These are phyloP conservation scores for Bucco capensis DNA, from an alignment of 2,113 vertebrate species.

Conservation along the genomic window DNA sequence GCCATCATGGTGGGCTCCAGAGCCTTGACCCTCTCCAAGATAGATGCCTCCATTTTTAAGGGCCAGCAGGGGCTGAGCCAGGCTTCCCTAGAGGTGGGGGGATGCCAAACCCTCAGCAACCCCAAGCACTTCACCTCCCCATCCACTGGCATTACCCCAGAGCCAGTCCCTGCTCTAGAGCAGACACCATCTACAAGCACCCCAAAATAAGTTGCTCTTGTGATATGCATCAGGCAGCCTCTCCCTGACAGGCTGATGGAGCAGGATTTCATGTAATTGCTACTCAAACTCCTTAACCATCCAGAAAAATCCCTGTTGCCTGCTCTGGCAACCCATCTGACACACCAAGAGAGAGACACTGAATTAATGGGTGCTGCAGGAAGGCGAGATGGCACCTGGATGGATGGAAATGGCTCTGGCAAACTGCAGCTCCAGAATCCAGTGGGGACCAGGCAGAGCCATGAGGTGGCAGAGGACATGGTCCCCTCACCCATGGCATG, in stretches of 20 bases:
- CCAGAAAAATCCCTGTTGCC: not conserved
- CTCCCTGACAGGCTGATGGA: not conserved
- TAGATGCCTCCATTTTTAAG: not conserved
- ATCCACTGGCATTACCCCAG: accelerated
- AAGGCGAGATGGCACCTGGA: not conserved
- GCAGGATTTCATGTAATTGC: not conserved
- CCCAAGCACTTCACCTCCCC: not conserved
- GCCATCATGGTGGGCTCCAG: not conserved
- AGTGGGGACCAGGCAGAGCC: not conserved
- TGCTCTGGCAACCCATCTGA: not conserved
- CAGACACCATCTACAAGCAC: not conserved
- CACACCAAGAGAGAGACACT: not conserved
- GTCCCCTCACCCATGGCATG: not conserved
- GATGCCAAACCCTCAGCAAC: not conserved
- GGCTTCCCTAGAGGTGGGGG: not conserved
- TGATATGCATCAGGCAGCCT: not conserved
- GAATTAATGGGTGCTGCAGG: not conserved
- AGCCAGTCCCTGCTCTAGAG: not conserved
- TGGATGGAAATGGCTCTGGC: not conserved
- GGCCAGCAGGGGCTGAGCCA: not conserved
- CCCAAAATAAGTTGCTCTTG: not conserved
- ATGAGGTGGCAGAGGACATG: not conserved
- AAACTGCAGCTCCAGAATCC: not conserved
- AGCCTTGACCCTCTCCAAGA: not conserved
- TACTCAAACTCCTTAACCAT: not conserved